phyloP scores from a whole-genome alignment of 2,888 invertebrate genomes.

The Lepeophtheirus nordmannii region DNA sequence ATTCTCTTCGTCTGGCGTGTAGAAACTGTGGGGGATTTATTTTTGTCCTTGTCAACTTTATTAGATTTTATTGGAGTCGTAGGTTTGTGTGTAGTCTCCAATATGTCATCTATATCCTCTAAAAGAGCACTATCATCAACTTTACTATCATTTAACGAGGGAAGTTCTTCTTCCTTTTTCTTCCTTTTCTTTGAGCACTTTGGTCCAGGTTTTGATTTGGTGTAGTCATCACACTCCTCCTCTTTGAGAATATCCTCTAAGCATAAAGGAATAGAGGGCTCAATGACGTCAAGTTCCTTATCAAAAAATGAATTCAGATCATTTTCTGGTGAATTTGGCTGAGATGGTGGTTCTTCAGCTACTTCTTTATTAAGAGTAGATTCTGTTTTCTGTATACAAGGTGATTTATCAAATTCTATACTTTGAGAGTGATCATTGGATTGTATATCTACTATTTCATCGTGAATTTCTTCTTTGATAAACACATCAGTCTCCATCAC shows the following conservation, averaged over 20 bases:
- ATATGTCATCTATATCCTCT: not conserved
- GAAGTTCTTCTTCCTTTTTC: not conserved
- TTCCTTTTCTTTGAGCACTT: too few relatives aligned
- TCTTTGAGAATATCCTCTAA: not conserved
- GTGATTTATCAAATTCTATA: not conserved
- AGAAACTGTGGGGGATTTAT: too few relatives aligned
- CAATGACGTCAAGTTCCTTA: not conserved
- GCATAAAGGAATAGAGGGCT: too few relatives aligned
- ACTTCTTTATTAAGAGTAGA: too few relatives aligned
- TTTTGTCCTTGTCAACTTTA: too few relatives aligned
- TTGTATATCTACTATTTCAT: not conserved
- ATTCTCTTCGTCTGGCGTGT: too few relatives aligned
- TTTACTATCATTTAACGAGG: not conserved
- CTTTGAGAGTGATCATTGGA: not conserved
- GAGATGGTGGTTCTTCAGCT: too few relatives aligned
- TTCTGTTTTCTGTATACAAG: too few relatives aligned
- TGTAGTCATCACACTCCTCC: not conserved
- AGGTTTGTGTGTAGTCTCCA: not conserved
- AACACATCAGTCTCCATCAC: not conserved
- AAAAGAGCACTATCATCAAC: not conserved
- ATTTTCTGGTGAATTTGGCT: too few relatives aligned
- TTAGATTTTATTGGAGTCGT: not conserved
- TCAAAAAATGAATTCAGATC: not conserved
- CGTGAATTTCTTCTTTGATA: not conserved
- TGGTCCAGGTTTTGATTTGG: too few relatives aligned